phyloP scores from a whole-genome alignment of 35 echinoderm and acorn worm species.

The Eucidaris tribuloides region DNA sequence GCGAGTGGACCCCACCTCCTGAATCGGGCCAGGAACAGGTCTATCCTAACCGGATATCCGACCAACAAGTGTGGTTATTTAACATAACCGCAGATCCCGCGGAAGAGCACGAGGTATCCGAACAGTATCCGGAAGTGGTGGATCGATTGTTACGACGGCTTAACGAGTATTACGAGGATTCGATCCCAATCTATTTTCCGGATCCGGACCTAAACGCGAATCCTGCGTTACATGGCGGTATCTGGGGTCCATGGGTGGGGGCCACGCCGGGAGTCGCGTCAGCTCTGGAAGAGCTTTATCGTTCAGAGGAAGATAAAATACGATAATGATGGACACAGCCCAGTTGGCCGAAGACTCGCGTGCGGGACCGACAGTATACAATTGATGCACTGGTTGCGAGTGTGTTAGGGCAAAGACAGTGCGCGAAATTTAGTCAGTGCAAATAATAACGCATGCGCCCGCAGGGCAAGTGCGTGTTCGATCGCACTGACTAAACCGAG shows the following conservation, averaged over 20 bases:
- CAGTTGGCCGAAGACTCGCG: too few species aligned
- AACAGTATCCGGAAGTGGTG: constrained; percentile 48
- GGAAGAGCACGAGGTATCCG: constrained; percentile 61
- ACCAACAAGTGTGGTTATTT: constrained; percentile 68
- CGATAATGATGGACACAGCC: too few species aligned
- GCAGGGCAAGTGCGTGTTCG: too few species aligned
- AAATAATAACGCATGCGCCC: too few species aligned
- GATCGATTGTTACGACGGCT: background rate
- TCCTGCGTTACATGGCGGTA: constrained; percentile 11
- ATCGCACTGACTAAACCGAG: too few species aligned
- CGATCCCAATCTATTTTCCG: constrained; percentile 21
- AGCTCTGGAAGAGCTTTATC: too few species aligned
- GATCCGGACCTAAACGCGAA: constrained; percentile 6
- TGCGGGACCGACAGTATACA: too few species aligned
- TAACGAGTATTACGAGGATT: constrained; percentile 2
- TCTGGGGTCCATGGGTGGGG: constrained; percentile 31
- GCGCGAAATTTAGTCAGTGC: too few species aligned
- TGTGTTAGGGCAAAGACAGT: too few species aligned
- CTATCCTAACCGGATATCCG: background rate
- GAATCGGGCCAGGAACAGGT: constrained; percentile 26
- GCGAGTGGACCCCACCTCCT: constrained; percentile 42
- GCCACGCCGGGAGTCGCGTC: background rate
- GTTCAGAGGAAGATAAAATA: too few species aligned
- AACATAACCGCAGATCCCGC: constrained; percentile 80
- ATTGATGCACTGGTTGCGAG: too few species aligned